A percentile compares a stretch with the other conserved stretches of the same genome.
These are phyloP conservation scores for Stenopsyche tienmushanensis DNA, from an alignment of 1,140 invertebrate species.

Conservation along the genomic window DNA sequence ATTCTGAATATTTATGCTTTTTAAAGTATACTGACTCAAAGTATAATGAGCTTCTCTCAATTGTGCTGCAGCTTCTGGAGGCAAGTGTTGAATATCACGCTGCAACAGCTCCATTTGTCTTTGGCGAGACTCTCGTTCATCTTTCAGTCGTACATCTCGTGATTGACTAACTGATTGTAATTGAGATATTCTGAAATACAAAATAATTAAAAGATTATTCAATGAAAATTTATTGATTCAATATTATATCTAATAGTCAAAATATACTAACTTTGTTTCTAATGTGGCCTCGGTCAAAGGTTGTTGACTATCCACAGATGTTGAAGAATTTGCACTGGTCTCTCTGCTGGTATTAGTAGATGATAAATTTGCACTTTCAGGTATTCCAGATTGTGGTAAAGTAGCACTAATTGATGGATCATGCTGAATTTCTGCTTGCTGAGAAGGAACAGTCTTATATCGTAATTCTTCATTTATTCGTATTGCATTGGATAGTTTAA, in stretches of 20 bases:
- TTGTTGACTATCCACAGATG: too few relatives aligned
- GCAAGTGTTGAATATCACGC: slow-evolving; percentile 67
- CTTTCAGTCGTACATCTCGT: slow-evolving; percentile 69
- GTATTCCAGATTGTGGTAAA: too few relatives aligned
- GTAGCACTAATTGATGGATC: background rate
- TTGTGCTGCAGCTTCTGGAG: slow-evolving; percentile 65
- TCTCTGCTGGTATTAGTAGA: too few relatives aligned
- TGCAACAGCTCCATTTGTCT: slow-evolving; percentile 72
- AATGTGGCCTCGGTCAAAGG: background rate
- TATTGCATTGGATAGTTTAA: slow-evolving; percentile 77
- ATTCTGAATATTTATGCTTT: background rate
- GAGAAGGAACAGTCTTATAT: too few relatives aligned
- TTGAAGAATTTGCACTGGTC: too few relatives aligned
- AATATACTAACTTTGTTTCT: slow-evolving; percentile 1
- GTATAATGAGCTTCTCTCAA: slow-evolving; percentile 71
- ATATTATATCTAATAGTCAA: background rate
- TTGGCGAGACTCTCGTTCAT: slow-evolving; percentile 73
- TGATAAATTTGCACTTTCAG: too few relatives aligned
- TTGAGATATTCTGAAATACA: slow-evolving; percentile 63
- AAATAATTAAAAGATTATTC: slow-evolving; percentile 3
- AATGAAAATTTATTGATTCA: background rate
- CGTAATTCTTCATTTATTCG: slow-evolving; percentile 67
- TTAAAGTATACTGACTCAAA: slow-evolving; percentile 65
- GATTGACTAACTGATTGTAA: slow-evolving; percentile 70
- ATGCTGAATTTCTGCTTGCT: slow-evolving; percentile 2